Evolutionary conservation across 1,140 invertebrate species (phyloP).

Genomic region (Adelges cooleyi): DNA sequence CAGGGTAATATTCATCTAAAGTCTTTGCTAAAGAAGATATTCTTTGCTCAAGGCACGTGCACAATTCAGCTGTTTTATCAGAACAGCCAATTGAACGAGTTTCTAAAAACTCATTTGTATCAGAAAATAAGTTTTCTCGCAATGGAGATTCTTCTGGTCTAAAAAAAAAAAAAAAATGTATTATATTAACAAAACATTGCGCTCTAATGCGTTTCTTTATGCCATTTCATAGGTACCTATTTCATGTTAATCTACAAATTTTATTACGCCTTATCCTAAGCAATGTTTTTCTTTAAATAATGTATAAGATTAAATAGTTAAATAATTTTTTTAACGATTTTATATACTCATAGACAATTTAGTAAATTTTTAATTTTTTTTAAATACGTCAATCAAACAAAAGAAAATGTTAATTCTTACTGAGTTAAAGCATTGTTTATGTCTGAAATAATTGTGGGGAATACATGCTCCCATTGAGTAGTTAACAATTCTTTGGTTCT

Average conservation of each 20-base stretch:
- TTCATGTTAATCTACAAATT: too few relatives aligned
- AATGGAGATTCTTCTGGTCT: not conserved
- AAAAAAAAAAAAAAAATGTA: not conserved
- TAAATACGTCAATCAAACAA: too few relatives aligned
- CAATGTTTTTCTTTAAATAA: too few relatives aligned
- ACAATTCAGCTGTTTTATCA: conserved; percentile 2
- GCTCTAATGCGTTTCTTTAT: too few relatives aligned
- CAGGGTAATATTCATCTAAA: not conserved
- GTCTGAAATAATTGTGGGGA: conserved; percentile 1
- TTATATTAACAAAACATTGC: too few relatives aligned
- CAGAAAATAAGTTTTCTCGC: conserved; percentile 16
- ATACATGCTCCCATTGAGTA: conserved; percentile 11
- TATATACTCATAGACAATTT: too few relatives aligned
- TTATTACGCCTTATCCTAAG: too few relatives aligned
- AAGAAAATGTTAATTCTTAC: too few relatives aligned
- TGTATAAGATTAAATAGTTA: too few relatives aligned
- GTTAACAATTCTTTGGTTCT: conserved; percentile 10
- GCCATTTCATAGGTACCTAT: too few relatives aligned
- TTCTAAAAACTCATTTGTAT: conserved; percentile 8
- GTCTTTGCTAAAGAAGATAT: not conserved
- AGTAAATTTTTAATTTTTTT: too few relatives aligned
- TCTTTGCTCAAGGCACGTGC: conserved; percentile 10
- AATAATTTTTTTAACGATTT: too few relatives aligned
- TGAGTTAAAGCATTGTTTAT: not conserved
- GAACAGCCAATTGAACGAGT: conserved; percentile 17